A percentile compares a stretch with the other conserved stretches of the same genome.
Evolutionary conservation across 1,140 invertebrate genomes (phyloP).

Genomic region (Cylas formicarius): DNA sequence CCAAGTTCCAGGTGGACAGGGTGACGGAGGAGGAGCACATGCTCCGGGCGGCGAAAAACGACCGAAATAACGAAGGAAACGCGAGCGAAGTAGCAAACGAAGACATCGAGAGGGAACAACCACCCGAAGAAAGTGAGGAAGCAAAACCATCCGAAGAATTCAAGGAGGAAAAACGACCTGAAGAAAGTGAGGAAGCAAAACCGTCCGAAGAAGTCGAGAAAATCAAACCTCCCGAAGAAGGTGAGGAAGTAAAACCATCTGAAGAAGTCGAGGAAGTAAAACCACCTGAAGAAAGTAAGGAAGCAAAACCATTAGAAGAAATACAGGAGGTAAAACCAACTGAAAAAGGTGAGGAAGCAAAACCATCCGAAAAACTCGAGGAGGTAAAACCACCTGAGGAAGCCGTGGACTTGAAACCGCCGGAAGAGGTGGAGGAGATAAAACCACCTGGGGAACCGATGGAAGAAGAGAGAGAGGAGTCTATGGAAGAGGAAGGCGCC

Average conservation of each 20-base stretch:
- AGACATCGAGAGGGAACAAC: constrained; percentile 1
- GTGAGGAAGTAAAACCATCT: not conserved
- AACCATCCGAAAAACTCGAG: not conserved
- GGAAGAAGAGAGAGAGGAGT: not conserved
- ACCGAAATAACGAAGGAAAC: not conserved
- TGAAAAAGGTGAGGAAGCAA: constrained; percentile 2
- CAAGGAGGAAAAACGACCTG: not conserved
- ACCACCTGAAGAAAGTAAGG: not conserved
- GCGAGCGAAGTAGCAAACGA: not conserved
- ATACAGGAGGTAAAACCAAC: not conserved
- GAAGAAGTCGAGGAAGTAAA: not conserved
- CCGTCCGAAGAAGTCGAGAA: constrained; percentile 1
- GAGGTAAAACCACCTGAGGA: not conserved
- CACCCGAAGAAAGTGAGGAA: constrained; percentile 1
- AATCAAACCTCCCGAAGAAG: not conserved
- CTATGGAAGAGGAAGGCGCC: not conserved
- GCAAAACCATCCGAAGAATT: not conserved
- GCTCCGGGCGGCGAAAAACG: constrained; percentile 1
- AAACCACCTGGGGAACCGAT: not conserved
- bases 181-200: not conserved
- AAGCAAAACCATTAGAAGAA: not conserved
- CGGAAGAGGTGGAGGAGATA: not conserved
- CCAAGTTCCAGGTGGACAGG: not conserved
- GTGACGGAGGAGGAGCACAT: constrained; percentile 4
- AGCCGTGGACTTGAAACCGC: not conserved